Evolutionary conservation across 1,140 invertebrate genomes (phyloP).

Genomic region (Babylonia areolata): DNA sequence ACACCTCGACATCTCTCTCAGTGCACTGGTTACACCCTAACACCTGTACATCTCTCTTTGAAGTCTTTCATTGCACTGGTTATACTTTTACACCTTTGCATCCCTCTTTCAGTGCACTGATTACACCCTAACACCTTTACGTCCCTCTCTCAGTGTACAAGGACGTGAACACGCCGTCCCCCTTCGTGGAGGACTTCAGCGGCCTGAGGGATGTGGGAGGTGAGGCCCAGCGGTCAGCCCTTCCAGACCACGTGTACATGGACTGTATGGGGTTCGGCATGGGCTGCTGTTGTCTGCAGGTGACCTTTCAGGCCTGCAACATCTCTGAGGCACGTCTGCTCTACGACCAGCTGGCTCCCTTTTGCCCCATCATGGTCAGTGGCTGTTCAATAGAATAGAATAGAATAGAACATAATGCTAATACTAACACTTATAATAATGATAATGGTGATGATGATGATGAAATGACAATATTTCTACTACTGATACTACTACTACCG

Average conservation of each 20-base stretch:
- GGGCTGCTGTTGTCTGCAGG: slow-evolving; percentile 98
- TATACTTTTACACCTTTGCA: too few relatives aligned
- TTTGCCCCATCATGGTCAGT: slow-evolving; percentile 97
- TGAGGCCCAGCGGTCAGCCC: slow-evolving; percentile 59
- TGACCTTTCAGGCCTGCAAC: slow-evolving; percentile 92
- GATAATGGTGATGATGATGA: too few relatives aligned
- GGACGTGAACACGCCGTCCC: slow-evolving; percentile 87
- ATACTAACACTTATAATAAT: too few relatives aligned
- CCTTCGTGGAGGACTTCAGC: slow-evolving; percentile 86
- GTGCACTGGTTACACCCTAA: too few relatives aligned
- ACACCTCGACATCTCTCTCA: too few relatives aligned
- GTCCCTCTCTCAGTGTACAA: slow-evolving; percentile 84
- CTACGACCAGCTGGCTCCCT: slow-evolving; percentile 97
- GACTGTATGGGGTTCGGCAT: slow-evolving; percentile 99
- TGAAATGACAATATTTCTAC: too few relatives aligned
- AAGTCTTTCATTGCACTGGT: too few relatives aligned
- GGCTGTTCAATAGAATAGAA: too few relatives aligned
- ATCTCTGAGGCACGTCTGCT: slow-evolving; percentile 95
- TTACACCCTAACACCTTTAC: not conserved
- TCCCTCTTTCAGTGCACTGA: too few relatives aligned
- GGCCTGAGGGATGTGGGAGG: slow-evolving; percentile 81
- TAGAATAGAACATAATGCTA: too few relatives aligned
- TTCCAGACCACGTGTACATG: slow-evolving; percentile 80
- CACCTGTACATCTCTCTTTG: too few relatives aligned
- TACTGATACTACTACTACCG: too few relatives aligned